Evolutionary conservation across 1,140 invertebrate species (phyloP).

Genomic region (Macrosteles quadrilineatus): DNA sequence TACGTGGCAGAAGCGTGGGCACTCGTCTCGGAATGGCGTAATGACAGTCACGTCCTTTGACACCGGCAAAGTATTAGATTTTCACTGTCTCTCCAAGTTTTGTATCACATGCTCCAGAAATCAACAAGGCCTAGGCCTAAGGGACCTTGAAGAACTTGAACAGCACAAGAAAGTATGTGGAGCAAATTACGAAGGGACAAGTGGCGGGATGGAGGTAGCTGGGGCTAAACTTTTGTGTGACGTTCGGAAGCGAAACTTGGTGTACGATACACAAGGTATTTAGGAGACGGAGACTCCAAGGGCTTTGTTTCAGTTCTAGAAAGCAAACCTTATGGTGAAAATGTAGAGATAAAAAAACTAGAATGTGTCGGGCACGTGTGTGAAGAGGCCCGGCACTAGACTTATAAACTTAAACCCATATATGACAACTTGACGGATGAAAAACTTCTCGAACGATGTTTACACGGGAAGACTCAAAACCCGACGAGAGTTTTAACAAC

Average conservation of each 20-base stretch:
- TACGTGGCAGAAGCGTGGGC: constrained; percentile 33
- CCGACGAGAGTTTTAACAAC: constrained; percentile 37
- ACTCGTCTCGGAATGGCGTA: constrained; percentile 25
- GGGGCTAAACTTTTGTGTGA: constrained; percentile 37
- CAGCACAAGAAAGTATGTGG: not conserved
- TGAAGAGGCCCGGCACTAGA: constrained; percentile 27
- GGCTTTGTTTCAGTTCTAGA: constrained; percentile 10
- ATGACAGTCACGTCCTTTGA: constrained; percentile 18
- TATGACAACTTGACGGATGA: constrained; percentile 35
- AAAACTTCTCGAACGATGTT: constrained; percentile 31
- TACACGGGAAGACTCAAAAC: constrained; percentile 39
- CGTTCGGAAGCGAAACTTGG: constrained; percentile 30
- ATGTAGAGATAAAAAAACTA: constrained; percentile 31
- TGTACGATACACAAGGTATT: constrained; percentile 5
- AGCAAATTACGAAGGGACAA: constrained; percentile 37
- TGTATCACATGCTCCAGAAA: constrained; percentile 15
- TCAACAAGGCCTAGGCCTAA: not conserved
- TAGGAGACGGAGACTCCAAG: constrained; percentile 36
- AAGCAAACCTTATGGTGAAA: constrained; percentile 25
- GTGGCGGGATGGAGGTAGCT: constrained; percentile 40
- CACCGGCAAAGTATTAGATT: constrained; percentile 28
- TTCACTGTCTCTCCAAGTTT: constrained; percentile 8
- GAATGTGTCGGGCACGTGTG: constrained; percentile 38
- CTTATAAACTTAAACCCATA: constrained; percentile 38
- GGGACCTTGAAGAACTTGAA: not conserved